Base-by-base conservation (phyloP, 92 coral and sea anemone species). In the Pocillopora grandis region DNA sequence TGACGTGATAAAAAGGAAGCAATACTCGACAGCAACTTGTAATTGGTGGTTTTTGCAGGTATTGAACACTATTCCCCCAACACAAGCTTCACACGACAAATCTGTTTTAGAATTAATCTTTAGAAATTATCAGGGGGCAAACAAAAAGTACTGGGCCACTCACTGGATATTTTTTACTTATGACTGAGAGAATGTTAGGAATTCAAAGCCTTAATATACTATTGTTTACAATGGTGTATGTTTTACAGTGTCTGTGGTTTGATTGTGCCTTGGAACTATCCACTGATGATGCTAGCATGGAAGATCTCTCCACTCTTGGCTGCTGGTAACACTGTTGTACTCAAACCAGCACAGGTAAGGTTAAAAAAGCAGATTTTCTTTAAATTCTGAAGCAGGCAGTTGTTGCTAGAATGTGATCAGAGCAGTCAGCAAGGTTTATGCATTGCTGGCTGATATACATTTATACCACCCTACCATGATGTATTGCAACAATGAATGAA, bases 251-350 rank as follows among this genome's bases (percentile, higher is more conserved):
- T 96, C 49, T 96, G 99, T 83, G 99, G 96, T n/a, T 78, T 96
- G 86, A 96, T 96, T 87, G 99, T 96, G 12, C 99, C 99, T 8
- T 96, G 99, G 99, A 96, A 96, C 86, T 96, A 96, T 59, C 99
- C 99, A 0, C 88, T 96, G 33, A 96, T 94, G 99, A 96, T 96
- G 99, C 87, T 96, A 23, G 98, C 99, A 0, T 96, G 99, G 99
- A 96, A 96, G 82, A 96, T 96, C 77, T 91, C 90, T 18, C 99
- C 99, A 58, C 95, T 96, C 0, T 82, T 96, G 21, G 99, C 99
- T 63, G 99, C 99, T 60, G 99, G 99, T 0, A 96, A 96, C 85
- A 96, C 99, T 1, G 99, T 96, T 48, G 97, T 96, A 12, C 93
- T 96, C 42, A 96, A 96, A 88, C 99, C 99, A 62, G 99, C 99